phyloP scores from a whole-genome alignment of 2,797 vertebrate species.

The Lindbergichthys nudifrons region DNA sequence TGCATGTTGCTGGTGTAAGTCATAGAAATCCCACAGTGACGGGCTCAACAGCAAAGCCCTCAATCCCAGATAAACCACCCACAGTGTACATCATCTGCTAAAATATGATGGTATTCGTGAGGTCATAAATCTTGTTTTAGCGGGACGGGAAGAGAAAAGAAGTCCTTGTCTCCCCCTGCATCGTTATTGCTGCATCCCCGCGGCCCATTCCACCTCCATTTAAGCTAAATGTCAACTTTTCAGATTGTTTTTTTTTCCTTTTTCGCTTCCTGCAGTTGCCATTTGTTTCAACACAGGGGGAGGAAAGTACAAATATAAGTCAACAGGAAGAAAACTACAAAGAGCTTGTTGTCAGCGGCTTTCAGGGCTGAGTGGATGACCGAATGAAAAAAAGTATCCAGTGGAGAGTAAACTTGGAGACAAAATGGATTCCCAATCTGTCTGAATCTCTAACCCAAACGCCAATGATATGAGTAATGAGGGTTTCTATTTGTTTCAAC shows the following conservation, averaged over 20 bases:
- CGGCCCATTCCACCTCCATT: slow-evolving; percentile 85
- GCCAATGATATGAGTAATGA: slow-evolving; percentile 74
- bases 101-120: slow-evolving; percentile 85
- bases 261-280: slow-evolving; percentile 73
- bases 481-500: slow-evolving; percentile 63
- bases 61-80: slow-evolving; percentile 86
- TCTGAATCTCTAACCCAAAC: slow-evolving; percentile 64
- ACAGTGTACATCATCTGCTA: slow-evolving; percentile 82
- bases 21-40: slow-evolving; percentile 78
- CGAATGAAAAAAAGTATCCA: slow-evolving; percentile 65
- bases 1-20: slow-evolving; percentile 72
- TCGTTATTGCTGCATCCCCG: slow-evolving; percentile 84
- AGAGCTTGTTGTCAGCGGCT: slow-evolving; percentile 72
- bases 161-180: slow-evolving; percentile 77
- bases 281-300: slow-evolving; percentile 83
- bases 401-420: slow-evolving; percentile 56
- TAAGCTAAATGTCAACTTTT: slow-evolving; percentile 89
- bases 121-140: slow-evolving; percentile 87
- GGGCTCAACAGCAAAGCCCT: slow-evolving; percentile 83
- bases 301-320: slow-evolving; percentile 80
- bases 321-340: slow-evolving; percentile 77
- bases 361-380: slow-evolving; percentile 67
- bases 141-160: slow-evolving; percentile 65
- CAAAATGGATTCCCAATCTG: slow-evolving; percentile 76
- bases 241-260: slow-evolving; percentile 55